Conservation (phyloP, 2,113 vertebrate genomes). For the Misgurnus mizolepis region DNA sequence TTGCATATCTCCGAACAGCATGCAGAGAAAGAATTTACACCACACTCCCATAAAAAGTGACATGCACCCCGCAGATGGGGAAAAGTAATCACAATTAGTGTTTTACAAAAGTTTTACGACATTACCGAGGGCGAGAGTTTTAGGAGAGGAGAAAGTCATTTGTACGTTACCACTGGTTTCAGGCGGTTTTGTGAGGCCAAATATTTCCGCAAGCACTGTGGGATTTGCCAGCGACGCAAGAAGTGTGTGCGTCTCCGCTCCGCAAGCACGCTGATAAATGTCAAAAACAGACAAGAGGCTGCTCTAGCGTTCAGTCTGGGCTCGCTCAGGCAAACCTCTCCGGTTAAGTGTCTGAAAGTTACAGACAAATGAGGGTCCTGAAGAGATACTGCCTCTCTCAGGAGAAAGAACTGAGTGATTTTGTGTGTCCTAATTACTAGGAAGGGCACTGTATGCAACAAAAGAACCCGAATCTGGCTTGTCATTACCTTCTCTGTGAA, state of each 20-base stretch:
- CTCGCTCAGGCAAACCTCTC: slow-evolving; percentile 51
- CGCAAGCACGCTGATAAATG: slow-evolving; percentile 63
- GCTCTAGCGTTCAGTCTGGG: slow-evolving; percentile 51
- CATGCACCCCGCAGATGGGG: slow-evolving; percentile 17
- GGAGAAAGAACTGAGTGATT: slow-evolving; percentile 54
- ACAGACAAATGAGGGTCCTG: slow-evolving; percentile 49
- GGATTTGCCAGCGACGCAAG: slow-evolving; percentile 47
- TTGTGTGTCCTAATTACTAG: slow-evolving; percentile 71
- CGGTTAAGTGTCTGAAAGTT: slow-evolving; percentile 50
- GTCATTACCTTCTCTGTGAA: slow-evolving; percentile 49
- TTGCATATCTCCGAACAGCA: background rate
- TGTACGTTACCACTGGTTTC: slow-evolving; percentile 67
- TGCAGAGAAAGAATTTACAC: slow-evolving; percentile 27
- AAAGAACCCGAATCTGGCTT: slow-evolving; percentile 54
- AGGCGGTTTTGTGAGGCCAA: slow-evolving; percentile 58
- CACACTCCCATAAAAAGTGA: background rate
- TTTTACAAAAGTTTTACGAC: slow-evolving; percentile 17
- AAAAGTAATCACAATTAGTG: background rate
- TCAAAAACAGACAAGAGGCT: slow-evolving; percentile 58
- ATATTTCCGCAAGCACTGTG: slow-evolving; percentile 60
- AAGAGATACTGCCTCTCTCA: slow-evolving; percentile 54
- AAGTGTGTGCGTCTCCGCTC: slow-evolving; percentile 57
- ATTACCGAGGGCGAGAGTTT: slow-evolving; percentile 26
- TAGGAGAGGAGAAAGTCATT: slow-evolving; percentile 48
- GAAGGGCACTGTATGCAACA: slow-evolving; percentile 43